Conservation (phyloP, 2,113 vertebrate genomes). For the Nothoprocta pentlandii region DNA sequence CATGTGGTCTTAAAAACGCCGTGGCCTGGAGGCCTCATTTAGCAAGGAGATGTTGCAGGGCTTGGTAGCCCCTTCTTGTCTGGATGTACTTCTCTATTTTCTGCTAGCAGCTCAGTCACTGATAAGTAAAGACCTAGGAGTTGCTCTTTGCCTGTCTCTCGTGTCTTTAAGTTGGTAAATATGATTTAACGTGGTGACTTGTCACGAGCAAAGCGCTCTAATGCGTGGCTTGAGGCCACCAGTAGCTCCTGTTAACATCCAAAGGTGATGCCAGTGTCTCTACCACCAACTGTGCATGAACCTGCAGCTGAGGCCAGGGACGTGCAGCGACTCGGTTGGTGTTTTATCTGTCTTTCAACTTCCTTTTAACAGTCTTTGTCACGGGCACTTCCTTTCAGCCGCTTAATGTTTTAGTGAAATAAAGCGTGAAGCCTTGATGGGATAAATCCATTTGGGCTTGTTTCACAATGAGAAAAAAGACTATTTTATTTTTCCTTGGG, state of each 20-base stretch:
- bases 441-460: neutral
- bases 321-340: neutral
- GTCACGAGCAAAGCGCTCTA: neutral
- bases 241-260: neutral
- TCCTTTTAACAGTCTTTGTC: slow-evolving; percentile 29
- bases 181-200: neutral
- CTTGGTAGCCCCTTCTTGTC: neutral
- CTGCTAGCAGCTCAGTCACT: accelerated
- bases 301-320: slow-evolving; percentile 13
- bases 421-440: neutral
- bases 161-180: neutral
- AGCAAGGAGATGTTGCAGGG: neutral
- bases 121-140: neutral
- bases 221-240: neutral
- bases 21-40: neutral
- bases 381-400: slow-evolving; percentile 12
- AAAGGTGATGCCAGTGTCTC: neutral
- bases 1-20: neutral
- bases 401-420: neutral
- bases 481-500: neutral
- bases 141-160: neutral
- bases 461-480: neutral
- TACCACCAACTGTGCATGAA: neutral
- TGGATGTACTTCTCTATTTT: neutral
- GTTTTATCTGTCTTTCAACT: slow-evolving; percentile 9